Base-by-base conservation (phyloP, 2,797 vertebrate genomes). In the Odontamblyopus rebecca region DNA sequence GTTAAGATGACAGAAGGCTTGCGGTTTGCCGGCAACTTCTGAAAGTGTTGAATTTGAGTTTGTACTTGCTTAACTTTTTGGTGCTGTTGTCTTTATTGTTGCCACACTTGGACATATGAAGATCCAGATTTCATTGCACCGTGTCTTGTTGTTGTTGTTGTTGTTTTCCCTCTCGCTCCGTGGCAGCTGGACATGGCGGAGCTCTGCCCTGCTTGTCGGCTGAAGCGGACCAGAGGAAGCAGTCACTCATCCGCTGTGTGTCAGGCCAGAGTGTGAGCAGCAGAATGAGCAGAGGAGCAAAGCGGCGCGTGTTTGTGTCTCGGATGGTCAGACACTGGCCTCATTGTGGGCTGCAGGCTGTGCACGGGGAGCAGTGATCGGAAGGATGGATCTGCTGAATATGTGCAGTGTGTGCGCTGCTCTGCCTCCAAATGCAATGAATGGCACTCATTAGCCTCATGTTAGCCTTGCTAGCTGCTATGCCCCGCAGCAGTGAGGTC, bases 381-480 rank as follows among this genome's bases (percentile, higher is more conserved):
- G 89, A 90, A 88, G 90, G 91, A 87, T 89, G 87, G 90, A 89
- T 87, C 82, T 88, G 82, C 83, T 87, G 85, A 85, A 85, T 83
- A 73, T 73, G 82, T 79, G 85, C 67, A 67, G 65, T 77, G 63
- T 61, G 6, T 32, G 61, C 44, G 23, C 53, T 88, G 59, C 71
- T 70, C 72, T 79, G 76, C 83, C 76, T 82, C 80, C 88, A 85
- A 82, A 87, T 80, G 83, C 88, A 89, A 80, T 90, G 86, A 89
- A 90, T 90, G 86, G 79, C 89, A 76, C 86, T 90, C 90, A 92
- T 92, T 92, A 90, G 89, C 91, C 88, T 78, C 87, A 69, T 78
- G 85, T 91, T 92, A 91, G 89, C 89, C 86, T 89, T 89, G 83
- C 82, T 86, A 84, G 87, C 87, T 80, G 82, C 77, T 66, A 61